Percentiles rank a stretch among this genome's conserved stretches.
phyloP scores from a whole-genome alignment of 2,113 vertebrate genomes.

The Periophthalmodon schlosseri region DNA sequence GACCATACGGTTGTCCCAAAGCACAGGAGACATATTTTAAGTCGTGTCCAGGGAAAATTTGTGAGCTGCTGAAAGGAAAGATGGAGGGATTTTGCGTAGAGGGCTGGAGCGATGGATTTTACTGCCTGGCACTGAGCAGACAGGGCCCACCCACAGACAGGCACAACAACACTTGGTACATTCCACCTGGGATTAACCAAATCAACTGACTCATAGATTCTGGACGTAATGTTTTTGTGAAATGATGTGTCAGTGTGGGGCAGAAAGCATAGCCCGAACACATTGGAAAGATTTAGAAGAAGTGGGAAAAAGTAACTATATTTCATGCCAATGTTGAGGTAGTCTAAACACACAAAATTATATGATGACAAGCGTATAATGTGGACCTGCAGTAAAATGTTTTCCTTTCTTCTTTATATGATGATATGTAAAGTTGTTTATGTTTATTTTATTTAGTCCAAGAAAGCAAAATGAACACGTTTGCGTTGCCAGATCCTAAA shows the following conservation, averaged over 20 bases:
- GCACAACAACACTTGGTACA: constrained; percentile 24
- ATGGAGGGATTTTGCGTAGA: constrained; percentile 43
- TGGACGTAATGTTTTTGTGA: not conserved
- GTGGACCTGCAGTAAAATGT: too few relatives aligned
- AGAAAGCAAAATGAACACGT: too few relatives aligned
- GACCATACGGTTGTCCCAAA: not conserved
- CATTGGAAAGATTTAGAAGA: not conserved
- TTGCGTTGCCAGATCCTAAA: too few relatives aligned
- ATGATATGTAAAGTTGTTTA: too few relatives aligned
- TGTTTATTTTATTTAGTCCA: too few relatives aligned
- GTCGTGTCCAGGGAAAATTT: constrained; percentile 13
- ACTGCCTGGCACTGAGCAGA: constrained; percentile 49
- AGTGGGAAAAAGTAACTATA: not conserved
- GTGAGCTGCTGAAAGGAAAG: constrained; percentile 28
- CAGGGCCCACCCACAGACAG: constrained; percentile 16
- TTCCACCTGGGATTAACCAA: constrained; percentile 41
- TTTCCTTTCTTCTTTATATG: too few relatives aligned
- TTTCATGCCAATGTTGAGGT: not conserved
- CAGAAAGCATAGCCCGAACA: not conserved
- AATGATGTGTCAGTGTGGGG: not conserved
- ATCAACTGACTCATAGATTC: constrained; percentile 26
- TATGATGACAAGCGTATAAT: too few relatives aligned
- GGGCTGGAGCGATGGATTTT: constrained; percentile 44
- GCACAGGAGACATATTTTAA: constrained; percentile 18
- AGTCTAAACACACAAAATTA: not conserved